Base-by-base conservation (phyloP, 2,113 vertebrate species). In the Cnemophilus loriae region DNA sequence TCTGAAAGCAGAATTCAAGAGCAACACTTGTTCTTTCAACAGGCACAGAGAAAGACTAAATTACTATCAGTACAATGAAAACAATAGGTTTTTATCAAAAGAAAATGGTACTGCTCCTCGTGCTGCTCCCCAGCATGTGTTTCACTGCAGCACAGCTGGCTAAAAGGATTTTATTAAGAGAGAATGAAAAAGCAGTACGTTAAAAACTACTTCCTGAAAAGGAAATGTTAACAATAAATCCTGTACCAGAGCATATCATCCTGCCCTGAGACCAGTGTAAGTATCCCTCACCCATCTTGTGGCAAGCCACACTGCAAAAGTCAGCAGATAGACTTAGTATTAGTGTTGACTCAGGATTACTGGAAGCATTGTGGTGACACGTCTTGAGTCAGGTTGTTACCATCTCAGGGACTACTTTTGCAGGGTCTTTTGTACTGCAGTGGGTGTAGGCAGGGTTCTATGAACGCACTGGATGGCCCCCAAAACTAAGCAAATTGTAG, bases 341-440 rank as follows among this genome's bases (percentile, higher is more conserved):
- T 14, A 79, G 5, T 4, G 9, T 19, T 71, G 19, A 6, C 0
- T 74, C 5, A 4, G 50, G 37, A 41, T 32, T 73, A n/a, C n/a
- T 63, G 41, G 50, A 39, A 77, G 7, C 7, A 61, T 6, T 32
- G 6, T 6, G 11, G 37, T 37, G 10, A 16, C 20, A 47, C 21
- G 41, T 8, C 20, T 53, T 41, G 16, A 39, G n/a, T 24, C 6
- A 27, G 1, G 0, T 0, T 47, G 75, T 70, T 67, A 35, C 32
- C 16, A 32, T 18, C 4, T 61, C 26, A 79, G 33, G 55, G 15
- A 19, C 4, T 57, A 16, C 4, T 49, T 69, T 69, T 3, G 1
- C 5, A 59, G 5, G 19, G 22, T 4, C 33, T 84, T 86, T 53
- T 4, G 0, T 65, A n/a, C 37, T 65, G 15, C 18, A 37, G 32